phyloP scores from a whole-genome alignment of 2,113 vertebrate genomes.

The Nothobranchius furzeri region DNA sequence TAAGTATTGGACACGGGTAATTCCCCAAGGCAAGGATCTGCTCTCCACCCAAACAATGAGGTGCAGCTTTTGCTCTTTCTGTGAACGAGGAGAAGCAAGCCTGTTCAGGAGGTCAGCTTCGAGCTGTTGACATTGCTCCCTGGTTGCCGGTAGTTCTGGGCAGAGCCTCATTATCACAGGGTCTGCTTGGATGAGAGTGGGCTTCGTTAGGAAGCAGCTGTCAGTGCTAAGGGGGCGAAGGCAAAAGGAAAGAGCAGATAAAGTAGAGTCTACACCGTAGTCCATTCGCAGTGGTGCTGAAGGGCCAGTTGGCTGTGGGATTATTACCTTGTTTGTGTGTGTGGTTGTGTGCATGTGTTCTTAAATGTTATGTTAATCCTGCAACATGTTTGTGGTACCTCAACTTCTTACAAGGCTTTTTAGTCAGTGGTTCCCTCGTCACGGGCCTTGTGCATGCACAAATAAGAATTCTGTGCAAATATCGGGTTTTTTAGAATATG shows the following conservation, averaged over 20 bases:
- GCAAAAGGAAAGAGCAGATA: constrained; percentile 65
- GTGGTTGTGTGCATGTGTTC: constrained; percentile 11
- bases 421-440: constrained; percentile 14
- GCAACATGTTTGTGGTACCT: constrained; percentile 28
- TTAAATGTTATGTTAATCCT: constrained; percentile 35
- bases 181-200: constrained; percentile 73
- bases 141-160: constrained; percentile 74
- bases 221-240: constrained; percentile 73
- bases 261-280: constrained; percentile 60
- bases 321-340: constrained; percentile 29
- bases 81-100: constrained; percentile 67
- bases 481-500: neutral
- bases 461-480: neutral
- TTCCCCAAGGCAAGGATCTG: constrained; percentile 67
- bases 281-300: constrained; percentile 61
- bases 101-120: constrained; percentile 77
- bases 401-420: constrained; percentile 20
- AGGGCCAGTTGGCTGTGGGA: constrained; percentile 63
- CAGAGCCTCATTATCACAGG: constrained; percentile 79
- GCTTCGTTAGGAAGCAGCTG: constrained; percentile 80
- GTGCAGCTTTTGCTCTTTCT: constrained; percentile 67
- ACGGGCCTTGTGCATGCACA: neutral
- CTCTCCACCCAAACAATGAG: constrained; percentile 74
- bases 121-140: constrained; percentile 79
- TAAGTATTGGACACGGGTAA: constrained; percentile 66